Base-by-base conservation (phyloP, 2,888 invertebrate genomes). In the Thysanoteuthis rhombus region DNA sequence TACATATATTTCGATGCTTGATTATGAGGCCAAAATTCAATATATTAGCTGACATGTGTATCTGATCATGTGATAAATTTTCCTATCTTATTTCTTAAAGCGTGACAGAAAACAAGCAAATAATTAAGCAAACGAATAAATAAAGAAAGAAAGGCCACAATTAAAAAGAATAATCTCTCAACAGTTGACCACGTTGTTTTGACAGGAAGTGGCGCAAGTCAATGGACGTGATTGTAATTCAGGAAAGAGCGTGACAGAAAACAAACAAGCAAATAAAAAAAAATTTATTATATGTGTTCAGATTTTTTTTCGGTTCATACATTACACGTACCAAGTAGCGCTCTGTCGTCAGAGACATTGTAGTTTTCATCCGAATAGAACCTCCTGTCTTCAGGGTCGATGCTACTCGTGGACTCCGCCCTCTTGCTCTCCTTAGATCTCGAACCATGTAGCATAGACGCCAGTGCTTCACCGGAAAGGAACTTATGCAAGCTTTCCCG, bases 401-500 rank as follows among this genome's bases (percentile, higher is more conserved):
- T 28, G 42, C 92, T 92, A 45, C 92, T 92, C 5, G 2, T 40
- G 16, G 92, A 92, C 16, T 42, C 42, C 22, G 5, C 92, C 45
- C 45, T 92, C 40, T 45, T 92, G n/a, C 45, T 40, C n/a, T 32
- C n/a, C 92, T 45, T 45, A 1, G 42, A 28, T 92, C n/a, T 40
- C 32, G 92, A 16, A n/a, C 92, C 45, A 6, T 92, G n/a, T n/a
- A 92, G 10, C 40, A 92, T 45, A n/a, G 92, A 42, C 19, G 92
- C 92, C n/a, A 92, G 40, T 16, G 92, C 45, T 39, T 92, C 92
- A n/a, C 92, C 45, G 42, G 92, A 92, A n/a, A 92, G 32, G 92
- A 92, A 92, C 45, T n/a, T 40, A 92, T 92, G 92, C 32, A 92
- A 45, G 45, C 42, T 92, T 92, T 92, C 45, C 16, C 42, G 92